phyloP scores from a whole-genome alignment of 2,797 vertebrate species.

The Poecilia wingei region DNA sequence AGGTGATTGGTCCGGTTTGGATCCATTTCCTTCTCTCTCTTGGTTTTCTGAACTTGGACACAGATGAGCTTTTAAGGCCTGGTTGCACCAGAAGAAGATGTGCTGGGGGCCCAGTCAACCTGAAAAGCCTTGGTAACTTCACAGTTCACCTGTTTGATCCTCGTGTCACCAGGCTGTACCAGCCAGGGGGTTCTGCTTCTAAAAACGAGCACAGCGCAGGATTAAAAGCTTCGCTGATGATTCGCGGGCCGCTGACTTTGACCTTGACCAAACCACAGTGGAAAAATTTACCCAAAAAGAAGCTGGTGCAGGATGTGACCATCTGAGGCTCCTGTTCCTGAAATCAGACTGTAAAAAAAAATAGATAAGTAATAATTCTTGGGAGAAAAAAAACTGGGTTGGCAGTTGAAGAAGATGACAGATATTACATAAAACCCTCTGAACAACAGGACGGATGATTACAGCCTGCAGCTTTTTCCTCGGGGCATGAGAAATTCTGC shows the following conservation, averaged over 20 bases:
- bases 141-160: conserved; percentile 58
- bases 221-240: conserved; percentile 71
- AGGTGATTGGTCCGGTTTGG: not conserved
- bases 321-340: conserved; percentile 2
- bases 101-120: conserved; percentile 6
- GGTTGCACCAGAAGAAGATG: not conserved
- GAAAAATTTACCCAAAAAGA: conserved; percentile 51
- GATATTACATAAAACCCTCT: conserved; percentile 7
- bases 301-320: conserved; percentile 20
- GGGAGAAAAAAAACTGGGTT: too few relatives aligned
- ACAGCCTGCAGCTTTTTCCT: conserved; percentile 16
- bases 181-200: conserved; percentile 61
- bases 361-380: not conserved
- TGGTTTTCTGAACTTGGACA: not conserved
- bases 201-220: conserved; percentile 60
- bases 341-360: not conserved
- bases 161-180: conserved; percentile 55
- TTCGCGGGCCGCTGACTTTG: conserved; percentile 58
- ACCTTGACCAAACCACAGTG: conserved; percentile 60
- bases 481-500: conserved; percentile 16
- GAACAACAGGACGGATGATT: conserved; percentile 3
- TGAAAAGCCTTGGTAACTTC: conserved; percentile 38
- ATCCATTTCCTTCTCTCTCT: not conserved
- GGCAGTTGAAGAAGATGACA: not conserved
- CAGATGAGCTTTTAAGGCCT: not conserved